Evolutionary conservation across 2,888 invertebrate species (phyloP).

Genomic region (Athalia rosae): DNA sequence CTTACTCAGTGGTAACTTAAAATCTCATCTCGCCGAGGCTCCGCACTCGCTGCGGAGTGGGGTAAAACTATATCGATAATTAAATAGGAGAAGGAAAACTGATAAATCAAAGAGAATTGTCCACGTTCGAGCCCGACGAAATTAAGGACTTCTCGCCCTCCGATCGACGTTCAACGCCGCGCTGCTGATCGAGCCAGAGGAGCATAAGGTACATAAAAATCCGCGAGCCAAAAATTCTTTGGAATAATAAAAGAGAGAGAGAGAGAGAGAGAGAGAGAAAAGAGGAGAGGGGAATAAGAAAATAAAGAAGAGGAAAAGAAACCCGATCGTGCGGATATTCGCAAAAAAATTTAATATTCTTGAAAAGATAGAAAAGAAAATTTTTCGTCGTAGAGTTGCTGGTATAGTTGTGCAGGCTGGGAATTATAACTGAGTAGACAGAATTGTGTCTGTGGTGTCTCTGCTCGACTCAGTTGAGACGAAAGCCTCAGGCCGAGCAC

Average conservation of each 20-base stretch:
- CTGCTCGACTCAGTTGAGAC: conserved; percentile 71
- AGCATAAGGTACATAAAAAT: not conserved
- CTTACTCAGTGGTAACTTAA: conserved; percentile 21
- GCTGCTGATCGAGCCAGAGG: not conserved
- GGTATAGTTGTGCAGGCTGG: conserved; percentile 55
- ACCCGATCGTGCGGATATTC: conserved; percentile 50
- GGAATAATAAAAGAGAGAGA: not conserved
- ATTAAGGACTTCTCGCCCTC: too few species aligned
- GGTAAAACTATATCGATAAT: conserved; percentile 8
- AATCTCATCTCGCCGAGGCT: conserved; percentile 23
- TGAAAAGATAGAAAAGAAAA: conserved; percentile 29
- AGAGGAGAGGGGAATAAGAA: not conserved
- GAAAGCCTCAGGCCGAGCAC: conserved; percentile 71
- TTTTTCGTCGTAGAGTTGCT: conserved; percentile 33
- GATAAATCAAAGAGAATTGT: not conserved
- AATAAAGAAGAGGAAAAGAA: conserved; percentile 50
- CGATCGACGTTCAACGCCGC: too few species aligned
- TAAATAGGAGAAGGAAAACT: not conserved
- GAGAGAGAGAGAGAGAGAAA: not conserved
- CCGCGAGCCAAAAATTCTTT: conserved; percentile 43
- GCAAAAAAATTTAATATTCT: conserved; percentile 48
- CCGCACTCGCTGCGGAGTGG: not conserved
- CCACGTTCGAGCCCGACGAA: not conserved
- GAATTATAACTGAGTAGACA: conserved; percentile 73
- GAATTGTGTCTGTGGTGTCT: conserved; percentile 71